Evolutionary conservation across 2,888 invertebrate species (phyloP).

Genomic region (Drosophila kuntzei): DNA sequence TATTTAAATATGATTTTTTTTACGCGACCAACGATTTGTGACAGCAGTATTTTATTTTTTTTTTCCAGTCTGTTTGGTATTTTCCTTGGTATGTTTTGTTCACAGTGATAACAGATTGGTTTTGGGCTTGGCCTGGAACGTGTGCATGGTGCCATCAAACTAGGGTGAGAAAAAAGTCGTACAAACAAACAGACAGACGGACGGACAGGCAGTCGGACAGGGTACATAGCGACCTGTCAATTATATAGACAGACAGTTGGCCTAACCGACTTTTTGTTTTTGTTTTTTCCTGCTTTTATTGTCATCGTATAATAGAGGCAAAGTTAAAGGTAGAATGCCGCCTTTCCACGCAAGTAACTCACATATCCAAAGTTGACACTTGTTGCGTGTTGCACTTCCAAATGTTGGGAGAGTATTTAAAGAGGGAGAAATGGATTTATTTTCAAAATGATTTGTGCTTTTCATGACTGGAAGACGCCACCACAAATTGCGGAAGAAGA

Average conservation of each 20-base stretch:
- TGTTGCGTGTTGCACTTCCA: constrained; percentile 72
- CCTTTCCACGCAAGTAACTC: constrained; percentile 46
- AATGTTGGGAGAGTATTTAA: not conserved
- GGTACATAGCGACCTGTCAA: constrained; percentile 46
- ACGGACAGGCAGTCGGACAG: not conserved
- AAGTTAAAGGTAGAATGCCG: constrained; percentile 68
- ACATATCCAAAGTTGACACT: constrained; percentile 71
- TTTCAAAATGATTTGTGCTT: constrained; percentile 23
- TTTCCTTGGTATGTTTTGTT: constrained; percentile 32
- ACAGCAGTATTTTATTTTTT: constrained; percentile 57
- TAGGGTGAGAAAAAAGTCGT: constrained; percentile 77
- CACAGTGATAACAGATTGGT: constrained; percentile 74
- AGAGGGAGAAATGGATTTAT: not conserved
- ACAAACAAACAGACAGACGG: constrained; percentile 70
- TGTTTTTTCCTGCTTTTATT: constrained; percentile 60
- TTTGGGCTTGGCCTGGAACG: constrained; percentile 49
- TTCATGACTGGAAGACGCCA: constrained; percentile 50
- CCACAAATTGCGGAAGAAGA: constrained; percentile 56
- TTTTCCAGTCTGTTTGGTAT: constrained; percentile 23
- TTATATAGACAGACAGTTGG: constrained; percentile 77
- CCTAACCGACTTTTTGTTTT: constrained; percentile 33
- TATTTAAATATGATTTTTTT: constrained; percentile 78
- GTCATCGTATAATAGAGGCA: constrained; percentile 65
- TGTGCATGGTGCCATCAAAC: constrained; percentile 57
- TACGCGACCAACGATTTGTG: constrained; percentile 61